Base-by-base conservation (phyloP, 2,888 invertebrate species). In the Ligdia adustata region DNA sequence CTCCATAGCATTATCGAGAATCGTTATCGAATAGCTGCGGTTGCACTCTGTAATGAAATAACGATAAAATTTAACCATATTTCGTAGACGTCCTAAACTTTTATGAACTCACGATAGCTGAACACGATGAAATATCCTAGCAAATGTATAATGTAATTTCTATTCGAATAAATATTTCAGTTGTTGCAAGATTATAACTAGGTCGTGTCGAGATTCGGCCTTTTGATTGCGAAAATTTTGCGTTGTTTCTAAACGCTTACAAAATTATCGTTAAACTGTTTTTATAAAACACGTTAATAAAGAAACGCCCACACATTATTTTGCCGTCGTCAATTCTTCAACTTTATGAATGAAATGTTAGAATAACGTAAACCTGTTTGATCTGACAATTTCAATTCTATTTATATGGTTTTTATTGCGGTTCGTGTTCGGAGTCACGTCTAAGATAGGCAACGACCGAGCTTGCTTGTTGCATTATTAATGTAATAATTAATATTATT, bases 151-250 rank as follows among this genome's bases (percentile, higher is more conserved):
- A 16, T 34, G 35, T 33, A 20, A 44, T 47, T 46, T 40, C 29
- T 31, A 34, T 50, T 57, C 39, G 50, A 49, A 51, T 49, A 54
- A 45, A 47, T 45, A 50, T 52, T 55, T 55, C 50, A 51, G 46
- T 60, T 48, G 55, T 57, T 60, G 57, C 59, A 51, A 46, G 52
- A 47, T 54, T 51, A 47, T 29, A 56, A 53, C 52, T 53, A 45
- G 59, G 59, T 57, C 57, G 46, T 51, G 42, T 44, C 51, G 44
- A 60, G 50, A 57, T 57, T 57, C 49, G 57, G 52, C 51, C 52
- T 60, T 59, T 54, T 45, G 38, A 53, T 53, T 60, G 44, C 55
- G n/a, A 45, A 38, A 48, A 57, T 51, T 54, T 56, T 49, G 44
- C 27, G 48, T 57, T 54, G 52, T 56, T 57, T 54, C 54, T 50